phyloP scores from a whole-genome alignment of 2,113 vertebrate species.

The Chitala chitala region DNA sequence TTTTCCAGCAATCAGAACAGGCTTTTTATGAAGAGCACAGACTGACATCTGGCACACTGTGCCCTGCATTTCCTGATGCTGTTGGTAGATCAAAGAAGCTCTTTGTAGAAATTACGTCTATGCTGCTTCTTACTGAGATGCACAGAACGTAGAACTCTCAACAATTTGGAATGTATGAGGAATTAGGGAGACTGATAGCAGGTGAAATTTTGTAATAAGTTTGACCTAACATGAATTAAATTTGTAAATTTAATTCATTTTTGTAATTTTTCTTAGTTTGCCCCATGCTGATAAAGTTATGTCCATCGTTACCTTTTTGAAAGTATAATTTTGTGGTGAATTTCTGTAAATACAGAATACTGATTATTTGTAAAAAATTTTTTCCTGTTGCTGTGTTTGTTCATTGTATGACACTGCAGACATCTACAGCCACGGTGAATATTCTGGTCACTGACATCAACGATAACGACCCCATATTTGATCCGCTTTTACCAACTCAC shows the following conservation, averaged over 20 bases:
- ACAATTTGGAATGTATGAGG: no score
- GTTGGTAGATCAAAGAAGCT: neutral
- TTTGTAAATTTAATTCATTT: neutral
- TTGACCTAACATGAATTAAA: no score
- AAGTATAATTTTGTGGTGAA: neutral
- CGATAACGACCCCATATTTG: constrained; percentile 87
- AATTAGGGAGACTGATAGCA: no score
- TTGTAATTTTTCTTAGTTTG: no score
- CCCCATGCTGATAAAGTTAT: no score
- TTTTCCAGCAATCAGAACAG: neutral
- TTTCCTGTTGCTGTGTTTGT: constrained; percentile 22
- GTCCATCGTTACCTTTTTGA: neutral
- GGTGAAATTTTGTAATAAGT: no score
- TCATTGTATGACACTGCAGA: constrained; percentile 71
- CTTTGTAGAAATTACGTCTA: no score
- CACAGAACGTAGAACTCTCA: no score
- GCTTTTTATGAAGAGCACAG: neutral
- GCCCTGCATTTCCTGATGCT: neutral
- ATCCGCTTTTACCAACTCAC: constrained; percentile 77
- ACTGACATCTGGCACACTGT: neutral
- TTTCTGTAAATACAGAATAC: neutral
- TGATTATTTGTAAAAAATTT: neutral
- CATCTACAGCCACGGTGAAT: constrained; percentile 80
- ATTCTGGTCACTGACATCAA: constrained; percentile 92
- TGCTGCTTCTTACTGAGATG: no score